Percentiles rank a stretch among this genome's conserved stretches.
Evolutionary conservation across 2,888 invertebrate species (phyloP).

Genomic region (Drosophila fulvimacula): DNA sequence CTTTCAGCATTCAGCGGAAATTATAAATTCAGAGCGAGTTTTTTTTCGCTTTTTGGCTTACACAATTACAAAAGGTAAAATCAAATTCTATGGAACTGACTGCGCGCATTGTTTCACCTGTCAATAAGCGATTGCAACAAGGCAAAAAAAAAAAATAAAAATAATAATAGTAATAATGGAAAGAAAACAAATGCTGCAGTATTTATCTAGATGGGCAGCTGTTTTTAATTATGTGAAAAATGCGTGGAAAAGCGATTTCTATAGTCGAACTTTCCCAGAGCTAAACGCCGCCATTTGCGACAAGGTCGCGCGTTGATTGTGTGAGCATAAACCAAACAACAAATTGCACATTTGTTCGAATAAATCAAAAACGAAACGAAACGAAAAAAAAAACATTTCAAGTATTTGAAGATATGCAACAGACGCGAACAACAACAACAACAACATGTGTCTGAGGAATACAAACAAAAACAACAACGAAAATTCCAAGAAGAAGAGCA

Average conservation of each 20-base stretch:
- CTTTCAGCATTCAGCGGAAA: constrained; percentile 67
- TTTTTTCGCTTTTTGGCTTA: constrained; percentile 26
- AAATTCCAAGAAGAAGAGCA: constrained; percentile 44
- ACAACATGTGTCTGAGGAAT: constrained; percentile 20
- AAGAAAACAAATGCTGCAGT: constrained; percentile 10
- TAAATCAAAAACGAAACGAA: constrained; percentile 53
- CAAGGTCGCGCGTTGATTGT: constrained; percentile 51
- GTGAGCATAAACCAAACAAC: constrained; percentile 14
- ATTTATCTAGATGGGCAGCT: constrained; percentile 8
- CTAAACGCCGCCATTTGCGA: constrained; percentile 27
- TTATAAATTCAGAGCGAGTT: constrained; percentile 67
- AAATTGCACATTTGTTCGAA: constrained; percentile 69
- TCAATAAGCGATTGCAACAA: constrained; percentile 61
- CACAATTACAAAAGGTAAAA: constrained; percentile 58
- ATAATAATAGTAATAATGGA: no score
- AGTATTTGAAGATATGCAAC: constrained; percentile 24
- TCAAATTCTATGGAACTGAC: constrained; percentile 45
- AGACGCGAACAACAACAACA: constrained; percentile 19
- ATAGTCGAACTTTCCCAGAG: constrained; percentile 14
- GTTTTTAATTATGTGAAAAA: constrained; percentile 12
- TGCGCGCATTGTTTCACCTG: constrained; percentile 57
- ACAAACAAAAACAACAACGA: constrained; percentile 31
- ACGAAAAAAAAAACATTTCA: constrained; percentile 26
- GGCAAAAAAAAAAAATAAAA: not conserved
- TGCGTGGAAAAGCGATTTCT: constrained; percentile 10